Conservation (phyloP, 1,140 invertebrate species). For the Ips typographus region DNA sequence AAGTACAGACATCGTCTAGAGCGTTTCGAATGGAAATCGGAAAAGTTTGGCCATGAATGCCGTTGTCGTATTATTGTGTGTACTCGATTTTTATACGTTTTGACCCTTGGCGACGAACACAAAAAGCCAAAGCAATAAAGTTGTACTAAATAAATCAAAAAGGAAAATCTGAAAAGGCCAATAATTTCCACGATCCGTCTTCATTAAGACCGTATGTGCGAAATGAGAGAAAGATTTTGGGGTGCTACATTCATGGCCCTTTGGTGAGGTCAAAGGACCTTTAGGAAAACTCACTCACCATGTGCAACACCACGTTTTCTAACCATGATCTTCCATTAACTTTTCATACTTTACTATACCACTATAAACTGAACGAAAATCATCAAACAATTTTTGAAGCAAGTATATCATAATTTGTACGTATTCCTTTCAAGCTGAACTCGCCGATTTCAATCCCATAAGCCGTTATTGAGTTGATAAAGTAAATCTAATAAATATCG, state of each 20-base stretch:
- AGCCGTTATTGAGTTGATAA: slow-evolving; percentile 30
- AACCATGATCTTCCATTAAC: too few relatives aligned
- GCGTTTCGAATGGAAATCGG: slow-evolving; percentile 8
- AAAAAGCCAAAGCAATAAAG: slow-evolving; percentile 11
- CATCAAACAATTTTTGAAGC: too few relatives aligned
- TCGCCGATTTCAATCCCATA: slow-evolving; percentile 5
- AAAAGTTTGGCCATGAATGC: slow-evolving; percentile 10
- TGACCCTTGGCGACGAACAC: not conserved
- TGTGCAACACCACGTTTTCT: too few relatives aligned
- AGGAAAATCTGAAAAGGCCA: slow-evolving; percentile 22
- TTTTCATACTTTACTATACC: not conserved
- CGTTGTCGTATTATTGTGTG: not conserved
- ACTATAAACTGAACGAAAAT: too few relatives aligned
- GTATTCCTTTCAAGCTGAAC: not conserved
- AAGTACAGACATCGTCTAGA: not conserved
- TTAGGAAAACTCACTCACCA: not conserved
- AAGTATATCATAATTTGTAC: too few relatives aligned
- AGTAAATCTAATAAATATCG: slow-evolving; percentile 33
- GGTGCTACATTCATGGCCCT: slow-evolving; percentile 15
- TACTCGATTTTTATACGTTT: not conserved
- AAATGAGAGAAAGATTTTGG: slow-evolving; percentile 20
- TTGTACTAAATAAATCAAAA: slow-evolving; percentile 25
- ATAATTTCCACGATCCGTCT: slow-evolving; percentile 28
- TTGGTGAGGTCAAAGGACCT: not conserved
- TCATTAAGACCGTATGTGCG: slow-evolving; percentile 27